Percentiles rank a stretch among this genome's conserved stretches.
Conservation (phyloP, 1,140 invertebrate species). For the Cherax destructor region DNA sequence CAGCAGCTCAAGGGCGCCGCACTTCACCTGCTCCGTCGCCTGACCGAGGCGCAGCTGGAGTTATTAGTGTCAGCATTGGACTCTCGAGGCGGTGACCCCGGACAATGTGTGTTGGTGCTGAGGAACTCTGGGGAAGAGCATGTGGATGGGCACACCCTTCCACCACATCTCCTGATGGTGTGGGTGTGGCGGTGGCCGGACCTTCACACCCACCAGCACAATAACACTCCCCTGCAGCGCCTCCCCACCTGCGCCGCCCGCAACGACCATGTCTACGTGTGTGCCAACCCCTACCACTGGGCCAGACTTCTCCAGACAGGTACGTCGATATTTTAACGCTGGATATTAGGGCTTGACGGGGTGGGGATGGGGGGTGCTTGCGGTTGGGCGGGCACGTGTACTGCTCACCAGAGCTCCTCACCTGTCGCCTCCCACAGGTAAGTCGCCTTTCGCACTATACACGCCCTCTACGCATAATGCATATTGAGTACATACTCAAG, state of each 20-base stretch:
- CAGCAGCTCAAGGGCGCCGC: conserved; percentile 50
- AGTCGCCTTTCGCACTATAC: no score
- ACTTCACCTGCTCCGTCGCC: conserved; percentile 39
- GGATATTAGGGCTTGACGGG: neutral
- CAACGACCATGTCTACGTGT: conserved; percentile 62
- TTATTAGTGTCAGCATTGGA: conserved; percentile 46
- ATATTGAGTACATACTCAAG: no score
- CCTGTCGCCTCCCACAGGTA: no score
- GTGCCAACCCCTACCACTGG: conserved; percentile 67
- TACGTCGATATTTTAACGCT: neutral
- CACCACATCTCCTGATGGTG: conserved; percentile 50
- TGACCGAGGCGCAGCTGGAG: conserved; percentile 60
- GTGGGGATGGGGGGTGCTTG: conserved; percentile 4
- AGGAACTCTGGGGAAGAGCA: conserved; percentile 25
- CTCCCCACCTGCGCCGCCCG: conserved; percentile 56
- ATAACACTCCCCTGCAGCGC: conserved; percentile 33
- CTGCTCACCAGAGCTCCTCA: neutral
- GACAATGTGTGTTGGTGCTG: conserved; percentile 53
- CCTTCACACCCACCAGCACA: conserved; percentile 26
- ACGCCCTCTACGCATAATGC: no score
- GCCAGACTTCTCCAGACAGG: conserved; percentile 57
- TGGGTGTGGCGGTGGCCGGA: conserved; percentile 59
- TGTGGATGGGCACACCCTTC: conserved; percentile 8
- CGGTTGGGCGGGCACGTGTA: conserved; percentile 6
- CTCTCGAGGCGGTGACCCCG: conserved; percentile 54